Base-by-base conservation (phyloP, 2,888 invertebrate genomes). In the Boloria selene region DNA sequence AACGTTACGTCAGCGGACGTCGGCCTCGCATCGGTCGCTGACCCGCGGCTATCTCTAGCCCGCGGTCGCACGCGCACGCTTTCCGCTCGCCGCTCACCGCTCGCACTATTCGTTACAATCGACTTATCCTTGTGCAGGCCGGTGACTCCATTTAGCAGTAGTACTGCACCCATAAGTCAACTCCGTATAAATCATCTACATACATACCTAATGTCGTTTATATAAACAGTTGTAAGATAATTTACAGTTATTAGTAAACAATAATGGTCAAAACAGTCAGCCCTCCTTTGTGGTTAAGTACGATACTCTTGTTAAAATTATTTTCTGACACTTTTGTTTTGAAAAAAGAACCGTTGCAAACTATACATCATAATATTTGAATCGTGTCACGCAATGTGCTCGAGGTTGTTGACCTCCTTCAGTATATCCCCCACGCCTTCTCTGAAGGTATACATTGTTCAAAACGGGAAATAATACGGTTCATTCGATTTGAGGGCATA, bases 1-100 rank as follows among this genome's bases (percentile, higher is more conserved):
- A 89, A 90, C 85, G 86, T 92, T 92, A 91, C 91, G 92, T 92
- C 91, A 92, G 90, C 87, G 91, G 87, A 80, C 90, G 84, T 85
- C 87, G 90, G 86, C 91, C 91, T 85, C 88, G 84, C 85, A 76
- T 72, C 88, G 92, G 90, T 87, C 90, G 82, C 82, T 84, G 90
- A 91, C 91, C 92, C 79, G 83, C 83, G 81, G 86, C 89, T 89
- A 89, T 90, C 89, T 90, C 88, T 90, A 88, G 87, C 63, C 60
- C 82, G 80, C 78, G 67, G 82, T 81, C 87, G 85, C 85, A 84
- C 82, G 86, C 86, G 85, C 88, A 66, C 42, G 66, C 59, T 52
- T 22, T 50, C 51, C 72, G 71, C 71, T 70, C 62, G 71, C 74
- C 75, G 75, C 77, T 76, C 75, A 61, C 52, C 63, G 53, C 59